A percentile compares a stretch with the other conserved stretches of the same genome.
Evolutionary conservation across 2,113 vertebrate genomes (phyloP).

Genomic region (Leptodactylus fuscus): DNA sequence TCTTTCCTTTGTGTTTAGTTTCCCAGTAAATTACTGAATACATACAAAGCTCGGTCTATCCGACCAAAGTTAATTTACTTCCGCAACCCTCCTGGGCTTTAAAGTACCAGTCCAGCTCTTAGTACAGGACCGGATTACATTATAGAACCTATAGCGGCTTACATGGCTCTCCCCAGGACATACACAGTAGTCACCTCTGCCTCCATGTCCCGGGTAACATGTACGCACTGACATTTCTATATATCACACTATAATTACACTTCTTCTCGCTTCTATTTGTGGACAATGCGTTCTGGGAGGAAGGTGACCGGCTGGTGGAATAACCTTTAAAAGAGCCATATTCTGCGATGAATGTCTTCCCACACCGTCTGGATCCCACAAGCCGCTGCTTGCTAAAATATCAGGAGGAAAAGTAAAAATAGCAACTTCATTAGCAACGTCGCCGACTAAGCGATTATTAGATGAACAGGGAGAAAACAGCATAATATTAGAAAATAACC

Average conservation of each 20-base stretch:
- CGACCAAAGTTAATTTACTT: no score
- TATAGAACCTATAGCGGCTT: no score
- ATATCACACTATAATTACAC: not conserved
- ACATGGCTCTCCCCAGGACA: no score
- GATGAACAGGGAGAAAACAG: no score
- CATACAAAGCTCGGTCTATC: no score
- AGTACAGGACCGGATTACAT: no score
- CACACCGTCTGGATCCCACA: not conserved
- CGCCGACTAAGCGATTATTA: no score
- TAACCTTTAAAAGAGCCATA: conserved; percentile 26
- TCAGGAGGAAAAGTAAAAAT: not conserved
- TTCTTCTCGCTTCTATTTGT: conserved; percentile 18
- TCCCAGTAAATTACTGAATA: no score
- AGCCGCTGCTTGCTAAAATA: not conserved
- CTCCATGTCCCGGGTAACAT: not conserved
- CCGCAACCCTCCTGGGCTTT: no score
- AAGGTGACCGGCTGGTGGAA: conserved; percentile 1
- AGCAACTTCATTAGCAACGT: not conserved
- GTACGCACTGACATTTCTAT: conserved; percentile 2
- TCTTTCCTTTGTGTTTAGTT: no score
- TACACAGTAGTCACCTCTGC: not conserved
- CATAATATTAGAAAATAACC: no score
- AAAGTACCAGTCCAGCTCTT: no score
- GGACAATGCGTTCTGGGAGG: not conserved
- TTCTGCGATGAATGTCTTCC: not conserved